These are phyloP conservation scores for Chalcis sispes DNA, from an alignment of 2,888 invertebrate genomes.

Conservation along the genomic window DNA sequence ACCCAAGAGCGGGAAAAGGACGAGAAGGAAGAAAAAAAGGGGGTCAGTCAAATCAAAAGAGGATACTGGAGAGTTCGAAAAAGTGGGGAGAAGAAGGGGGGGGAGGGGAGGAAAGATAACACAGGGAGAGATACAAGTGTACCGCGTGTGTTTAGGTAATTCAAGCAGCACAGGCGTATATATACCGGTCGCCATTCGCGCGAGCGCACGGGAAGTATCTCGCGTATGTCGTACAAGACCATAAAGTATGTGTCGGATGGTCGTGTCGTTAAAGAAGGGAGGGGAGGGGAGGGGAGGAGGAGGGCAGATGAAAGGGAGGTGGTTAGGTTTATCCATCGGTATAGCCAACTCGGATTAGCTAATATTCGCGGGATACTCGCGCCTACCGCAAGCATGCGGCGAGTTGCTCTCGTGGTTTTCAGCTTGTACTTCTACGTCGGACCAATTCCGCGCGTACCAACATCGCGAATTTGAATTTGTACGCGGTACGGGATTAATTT, in stretches of 20 bases:
- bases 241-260: conserved; percentile 43
- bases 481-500: conserved; percentile 13
- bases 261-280: conserved; percentile 18
- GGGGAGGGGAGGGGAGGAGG: too few species aligned
- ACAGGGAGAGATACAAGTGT: conserved; percentile 7
- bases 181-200: too few species aligned
- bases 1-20: too few species aligned
- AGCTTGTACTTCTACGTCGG: conserved; percentile 26
- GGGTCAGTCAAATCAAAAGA: too few species aligned
- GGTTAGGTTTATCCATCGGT: neutral
- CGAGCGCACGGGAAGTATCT: too few species aligned
- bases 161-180: too few species aligned
- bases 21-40: too few species aligned
- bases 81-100: too few species aligned
- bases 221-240: conserved; percentile 29
- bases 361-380: conserved; percentile 23
- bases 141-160: neutral
- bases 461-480: neutral
- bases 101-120: neutral
- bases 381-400: conserved; percentile 4
- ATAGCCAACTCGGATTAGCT: conserved; percentile 28
- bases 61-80: too few species aligned
- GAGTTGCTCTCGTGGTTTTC: conserved; percentile 22
- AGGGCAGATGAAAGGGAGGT: neutral
- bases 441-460: conserved; percentile 9